Percentiles rank a stretch among this genome's conserved stretches.
These are phyloP conservation scores for Halichoerus grypus DNA, from an alignment of 2,113 vertebrate species.

Conservation along the genomic window DNA sequence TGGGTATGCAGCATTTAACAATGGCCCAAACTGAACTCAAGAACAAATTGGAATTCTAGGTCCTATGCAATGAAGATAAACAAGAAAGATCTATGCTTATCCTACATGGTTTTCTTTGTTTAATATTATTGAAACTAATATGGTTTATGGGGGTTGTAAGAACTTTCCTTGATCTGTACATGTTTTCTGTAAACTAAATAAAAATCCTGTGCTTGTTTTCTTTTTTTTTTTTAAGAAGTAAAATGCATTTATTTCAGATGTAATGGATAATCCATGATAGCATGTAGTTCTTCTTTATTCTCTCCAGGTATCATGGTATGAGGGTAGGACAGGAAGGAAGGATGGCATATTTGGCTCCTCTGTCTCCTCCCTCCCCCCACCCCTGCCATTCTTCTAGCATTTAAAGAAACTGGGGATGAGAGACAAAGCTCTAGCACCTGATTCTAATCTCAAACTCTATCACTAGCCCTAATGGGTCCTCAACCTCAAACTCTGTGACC, in stretches of 20 bases:
- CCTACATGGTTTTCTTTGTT: background rate
- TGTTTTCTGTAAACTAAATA: background rate
- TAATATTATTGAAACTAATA: constrained; percentile 54
- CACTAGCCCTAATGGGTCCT: rapidly evolving
- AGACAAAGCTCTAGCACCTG: background rate
- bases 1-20: background rate
- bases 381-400: background rate
- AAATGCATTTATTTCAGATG: background rate
- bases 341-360: background rate
- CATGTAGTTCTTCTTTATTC: background rate
- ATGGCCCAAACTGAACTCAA: background rate
- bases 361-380: background rate
- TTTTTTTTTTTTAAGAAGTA: background rate
- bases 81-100: background rate
- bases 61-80: background rate
- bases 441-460: background rate
- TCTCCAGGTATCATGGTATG: background rate
- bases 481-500: background rate
- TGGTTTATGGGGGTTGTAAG: background rate
- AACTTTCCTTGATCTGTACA: constrained; percentile 21
- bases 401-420: background rate
- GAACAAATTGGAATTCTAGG: background rate
- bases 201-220: background rate
- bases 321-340: background rate
- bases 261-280: background rate